A percentile compares a stretch with the other conserved stretches of the same genome.
These are phyloP conservation scores for Characodon lateralis DNA, from an alignment of 2,797 vertebrate genomes.

Conservation along the genomic window DNA sequence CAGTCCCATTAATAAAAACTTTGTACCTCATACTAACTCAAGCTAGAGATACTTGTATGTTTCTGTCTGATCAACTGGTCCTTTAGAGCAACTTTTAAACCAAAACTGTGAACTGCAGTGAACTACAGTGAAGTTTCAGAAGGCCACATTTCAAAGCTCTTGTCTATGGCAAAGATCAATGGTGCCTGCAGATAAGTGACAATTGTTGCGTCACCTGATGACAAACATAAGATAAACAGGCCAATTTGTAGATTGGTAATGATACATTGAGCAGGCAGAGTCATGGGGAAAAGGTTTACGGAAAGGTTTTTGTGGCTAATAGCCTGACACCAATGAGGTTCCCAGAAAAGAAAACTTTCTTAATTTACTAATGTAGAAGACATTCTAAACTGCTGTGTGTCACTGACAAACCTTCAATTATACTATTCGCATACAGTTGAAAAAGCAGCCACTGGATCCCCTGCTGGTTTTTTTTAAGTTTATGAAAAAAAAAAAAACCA, in stretches of 20 bases:
- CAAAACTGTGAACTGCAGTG: neutral
- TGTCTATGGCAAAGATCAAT: slow-evolving; percentile 41
- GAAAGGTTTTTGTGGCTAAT: neutral
- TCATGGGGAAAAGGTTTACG: neutral
- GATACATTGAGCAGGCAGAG: neutral
- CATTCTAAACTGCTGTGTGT: neutral
- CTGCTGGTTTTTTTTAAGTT: neutral
- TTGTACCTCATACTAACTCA: neutral
- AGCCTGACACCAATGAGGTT: neutral
- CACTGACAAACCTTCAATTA: slow-evolving; percentile 23
- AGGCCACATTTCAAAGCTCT: slow-evolving; percentile 19
- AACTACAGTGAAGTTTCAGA: slow-evolving; percentile 8
- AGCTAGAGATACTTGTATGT: neutral
- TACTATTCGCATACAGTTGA: neutral
- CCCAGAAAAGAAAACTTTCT: neutral
- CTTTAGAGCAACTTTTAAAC: neutral
- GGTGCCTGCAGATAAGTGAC: slow-evolving; percentile 33
- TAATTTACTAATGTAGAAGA: neutral
- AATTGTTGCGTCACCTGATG: slow-evolving; percentile 29
- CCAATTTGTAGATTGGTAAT: slow-evolving; percentile 27
- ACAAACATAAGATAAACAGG: slow-evolving; percentile 29
- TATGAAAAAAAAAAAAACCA: too few species aligned
- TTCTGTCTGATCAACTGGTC: slow-evolving; percentile 6
- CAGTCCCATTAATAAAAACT: neutral
- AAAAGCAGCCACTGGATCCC: neutral